Evolutionary conservation across 1,140 invertebrate genomes (phyloP).

Genomic region (Leptinotarsa texana): DNA sequence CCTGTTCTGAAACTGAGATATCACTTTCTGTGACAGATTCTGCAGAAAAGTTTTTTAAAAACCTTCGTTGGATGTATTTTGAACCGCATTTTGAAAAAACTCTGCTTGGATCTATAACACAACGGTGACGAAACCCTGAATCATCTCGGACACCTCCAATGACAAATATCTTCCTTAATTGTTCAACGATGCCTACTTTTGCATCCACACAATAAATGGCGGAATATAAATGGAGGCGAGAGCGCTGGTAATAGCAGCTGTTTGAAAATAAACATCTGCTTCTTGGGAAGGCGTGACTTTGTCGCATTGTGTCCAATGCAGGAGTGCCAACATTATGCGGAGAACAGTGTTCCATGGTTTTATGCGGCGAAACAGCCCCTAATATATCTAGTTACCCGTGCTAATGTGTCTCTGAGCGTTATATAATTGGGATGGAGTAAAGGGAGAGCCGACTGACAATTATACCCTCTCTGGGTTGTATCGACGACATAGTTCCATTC

Average conservation of each 20-base stretch:
- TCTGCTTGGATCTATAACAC: no score
- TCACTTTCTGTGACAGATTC: no score
- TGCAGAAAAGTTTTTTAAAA: no score
- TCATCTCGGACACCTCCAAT: neutral
- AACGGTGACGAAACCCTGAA: no score
- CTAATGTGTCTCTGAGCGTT: slow-evolving; percentile 34
- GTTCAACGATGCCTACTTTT: neutral
- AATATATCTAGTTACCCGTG: slow-evolving; percentile 9
- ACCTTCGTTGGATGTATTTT: no score
- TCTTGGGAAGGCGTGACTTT: slow-evolving; percentile 24
- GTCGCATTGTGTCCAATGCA: slow-evolving; percentile 12
- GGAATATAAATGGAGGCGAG: neutral
- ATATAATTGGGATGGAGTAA: slow-evolving; percentile 28
- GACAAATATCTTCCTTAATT: neutral
- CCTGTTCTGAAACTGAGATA: no score
- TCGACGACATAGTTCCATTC: slow-evolving; percentile 20
- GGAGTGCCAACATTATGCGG: slow-evolving; percentile 8
- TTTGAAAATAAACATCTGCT: slow-evolving; percentile 27
- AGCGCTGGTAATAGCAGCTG: slow-evolving; percentile 26
- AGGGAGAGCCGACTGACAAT: slow-evolving; percentile 1
- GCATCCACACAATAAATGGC: slow-evolving; percentile 1
- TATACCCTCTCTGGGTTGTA: slow-evolving; percentile 13
- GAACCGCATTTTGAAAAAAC: no score
- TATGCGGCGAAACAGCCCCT: slow-evolving; percentile 15
- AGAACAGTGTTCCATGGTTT: slow-evolving; percentile 4